Conservation (phyloP, 2,113 vertebrate genomes). For the Lota lota region DNA sequence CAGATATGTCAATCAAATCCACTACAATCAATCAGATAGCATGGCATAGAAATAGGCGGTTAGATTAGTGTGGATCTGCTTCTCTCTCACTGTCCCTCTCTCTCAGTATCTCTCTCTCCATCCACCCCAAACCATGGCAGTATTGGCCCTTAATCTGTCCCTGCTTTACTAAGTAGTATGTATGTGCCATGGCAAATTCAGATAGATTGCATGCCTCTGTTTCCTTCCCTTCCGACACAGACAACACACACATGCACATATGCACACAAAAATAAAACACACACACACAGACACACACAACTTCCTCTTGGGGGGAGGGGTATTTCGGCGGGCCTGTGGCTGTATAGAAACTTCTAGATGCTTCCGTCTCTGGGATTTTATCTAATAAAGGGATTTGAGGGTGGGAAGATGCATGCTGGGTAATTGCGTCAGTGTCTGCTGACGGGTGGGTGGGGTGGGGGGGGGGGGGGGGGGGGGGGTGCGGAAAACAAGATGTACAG, state of each 20-base stretch:
- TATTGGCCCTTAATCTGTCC: conserved; percentile 56
- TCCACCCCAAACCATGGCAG: conserved; percentile 41
- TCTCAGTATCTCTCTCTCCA: conserved; percentile 9
- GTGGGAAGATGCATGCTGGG: conserved; percentile 1
- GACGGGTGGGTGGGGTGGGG: conserved; percentile 9
- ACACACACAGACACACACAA: conserved; percentile 4
- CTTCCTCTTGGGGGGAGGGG: neutral
- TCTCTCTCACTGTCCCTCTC: no score
- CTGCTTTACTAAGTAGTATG: conserved; percentile 49
- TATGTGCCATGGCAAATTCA: conserved; percentile 59
- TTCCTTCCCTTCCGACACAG: neutral
- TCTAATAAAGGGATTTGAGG: conserved; percentile 63
- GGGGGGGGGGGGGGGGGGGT: neutral
- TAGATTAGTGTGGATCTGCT: no score
- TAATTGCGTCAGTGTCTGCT: conserved; percentile 1
- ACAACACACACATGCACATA: neutral
- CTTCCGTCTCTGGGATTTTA: conserved; percentile 45
- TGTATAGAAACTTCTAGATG: conserved; percentile 42
- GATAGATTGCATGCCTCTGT: conserved; percentile 30
- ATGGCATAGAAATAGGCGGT: no score
- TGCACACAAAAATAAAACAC: no score
- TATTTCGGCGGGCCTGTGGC: conserved; percentile 45
- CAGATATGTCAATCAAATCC: neutral
- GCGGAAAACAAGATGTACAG: neutral
- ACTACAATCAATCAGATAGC: neutral